phyloP scores from a whole-genome alignment of 2,888 invertebrate species.

The Ennomos erosarius region DNA sequence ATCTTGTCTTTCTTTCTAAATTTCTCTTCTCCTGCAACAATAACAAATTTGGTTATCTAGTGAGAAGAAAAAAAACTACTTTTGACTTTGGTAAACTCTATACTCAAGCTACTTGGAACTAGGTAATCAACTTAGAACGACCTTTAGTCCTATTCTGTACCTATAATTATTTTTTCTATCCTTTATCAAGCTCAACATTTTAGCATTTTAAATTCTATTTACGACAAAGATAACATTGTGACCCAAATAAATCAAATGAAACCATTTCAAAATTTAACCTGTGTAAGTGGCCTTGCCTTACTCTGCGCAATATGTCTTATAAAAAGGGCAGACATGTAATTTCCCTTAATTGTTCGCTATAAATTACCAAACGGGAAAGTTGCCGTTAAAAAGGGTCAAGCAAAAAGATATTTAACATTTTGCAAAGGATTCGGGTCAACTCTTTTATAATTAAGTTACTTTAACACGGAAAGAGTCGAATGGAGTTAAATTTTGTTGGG shows the following conservation, averaged over 20 bases:
- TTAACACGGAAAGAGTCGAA: slow-evolving; percentile 20
- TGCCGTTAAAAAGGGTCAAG: slow-evolving; percentile 44
- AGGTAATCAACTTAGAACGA: no score
- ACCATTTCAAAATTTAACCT: neutral
- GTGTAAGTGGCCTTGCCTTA: neutral
- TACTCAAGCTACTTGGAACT: no score
- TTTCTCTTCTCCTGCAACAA: no score
- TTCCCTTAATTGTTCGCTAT: slow-evolving; percentile 34
- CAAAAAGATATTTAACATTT: slow-evolving; percentile 43
- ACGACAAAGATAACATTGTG: neutral
- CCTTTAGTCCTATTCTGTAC: no score
- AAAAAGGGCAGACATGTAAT: slow-evolving; percentile 33
- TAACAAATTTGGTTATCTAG: no score
- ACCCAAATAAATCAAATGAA: slow-evolving; percentile 4
- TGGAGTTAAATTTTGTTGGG: slow-evolving; percentile 28
- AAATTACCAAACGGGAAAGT: slow-evolving; percentile 36
- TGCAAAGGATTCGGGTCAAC: slow-evolving; percentile 39
- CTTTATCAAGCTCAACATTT: no score
- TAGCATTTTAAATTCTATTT: no score
- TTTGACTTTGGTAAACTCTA: no score
- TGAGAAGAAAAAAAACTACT: no score
- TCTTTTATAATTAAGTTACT: slow-evolving; percentile 48
- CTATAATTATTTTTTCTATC: no score
- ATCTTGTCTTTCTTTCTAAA: no score
- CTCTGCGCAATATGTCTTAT: slow-evolving; percentile 22